Percentiles rank a stretch among this genome's conserved stretches.
These are phyloP conservation scores for Petrolisthes manimaculis DNA, from an alignment of 2,888 invertebrate genomes.

Conservation along the genomic window DNA sequence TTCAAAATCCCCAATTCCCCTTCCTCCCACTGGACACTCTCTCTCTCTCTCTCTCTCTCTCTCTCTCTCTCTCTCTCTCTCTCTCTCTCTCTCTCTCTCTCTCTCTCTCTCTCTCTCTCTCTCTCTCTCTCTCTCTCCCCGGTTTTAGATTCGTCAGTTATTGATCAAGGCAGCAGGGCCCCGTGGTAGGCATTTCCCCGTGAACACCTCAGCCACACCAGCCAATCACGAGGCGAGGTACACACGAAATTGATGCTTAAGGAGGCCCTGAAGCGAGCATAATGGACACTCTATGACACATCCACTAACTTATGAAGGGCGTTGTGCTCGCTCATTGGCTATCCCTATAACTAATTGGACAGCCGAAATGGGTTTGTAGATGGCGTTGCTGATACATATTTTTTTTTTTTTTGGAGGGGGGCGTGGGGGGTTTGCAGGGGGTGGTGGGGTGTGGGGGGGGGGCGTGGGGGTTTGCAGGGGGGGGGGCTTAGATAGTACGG, in stretches of 20 bases:
- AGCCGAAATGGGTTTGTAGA: slow-evolving; percentile 17
- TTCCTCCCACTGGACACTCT: not conserved
- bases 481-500: not conserved
- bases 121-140: not conserved
- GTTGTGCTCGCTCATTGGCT: slow-evolving; percentile 19
- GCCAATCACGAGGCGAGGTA: slow-evolving; percentile 12
- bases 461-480: not conserved
- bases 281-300: slow-evolving; percentile 32
- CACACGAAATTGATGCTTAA: slow-evolving; percentile 27
- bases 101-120: not conserved
- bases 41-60: not conserved
- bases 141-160: slow-evolving; percentile 6
- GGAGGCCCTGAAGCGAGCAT: slow-evolving; percentile 26
- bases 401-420: not conserved
- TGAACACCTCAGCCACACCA: slow-evolving; percentile 4
- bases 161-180: slow-evolving; percentile 26
- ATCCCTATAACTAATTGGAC: slow-evolving; percentile 39
- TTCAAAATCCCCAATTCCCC: not conserved
- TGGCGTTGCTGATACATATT: slow-evolving; percentile 11
- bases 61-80: not conserved
- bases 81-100: not conserved
- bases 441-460: not conserved
- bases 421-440: not conserved
- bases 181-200: slow-evolving; percentile 2
- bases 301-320: slow-evolving; percentile 15